Evolutionary conservation across 2,797 vertebrate species (phyloP).

Genomic region (Sebastes oblongus): DNA sequence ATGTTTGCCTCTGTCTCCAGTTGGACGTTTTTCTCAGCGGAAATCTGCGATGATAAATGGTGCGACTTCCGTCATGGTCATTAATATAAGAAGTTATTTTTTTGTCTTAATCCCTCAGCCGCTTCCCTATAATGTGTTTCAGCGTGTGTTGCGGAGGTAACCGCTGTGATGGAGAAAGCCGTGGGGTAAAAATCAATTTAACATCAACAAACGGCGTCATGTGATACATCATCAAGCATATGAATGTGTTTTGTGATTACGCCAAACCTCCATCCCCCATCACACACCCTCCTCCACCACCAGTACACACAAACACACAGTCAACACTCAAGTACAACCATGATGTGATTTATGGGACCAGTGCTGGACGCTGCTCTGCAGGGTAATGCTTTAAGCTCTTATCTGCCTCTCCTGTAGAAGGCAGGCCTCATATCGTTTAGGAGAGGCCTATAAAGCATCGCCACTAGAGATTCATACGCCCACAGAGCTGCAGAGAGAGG

Average conservation of each 20-base stretch:
- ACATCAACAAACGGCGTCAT: slow-evolving; percentile 43
- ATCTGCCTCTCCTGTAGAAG: slow-evolving; percentile 73
- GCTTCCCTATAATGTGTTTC: slow-evolving; percentile 39
- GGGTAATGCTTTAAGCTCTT: slow-evolving; percentile 80
- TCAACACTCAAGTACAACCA: slow-evolving; percentile 47
- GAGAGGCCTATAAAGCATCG: slow-evolving; percentile 53
- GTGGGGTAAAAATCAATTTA: slow-evolving; percentile 38
- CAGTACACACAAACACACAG: slow-evolving; percentile 42
- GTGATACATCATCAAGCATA: slow-evolving; percentile 39
- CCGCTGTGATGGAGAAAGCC: slow-evolving; percentile 64
- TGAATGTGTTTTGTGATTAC: slow-evolving; percentile 39
- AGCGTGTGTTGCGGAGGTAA: slow-evolving; percentile 23
- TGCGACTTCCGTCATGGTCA: not conserved
- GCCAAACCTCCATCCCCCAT: not conserved
- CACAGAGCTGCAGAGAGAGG: slow-evolving; percentile 39
- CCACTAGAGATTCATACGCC: slow-evolving; percentile 47
- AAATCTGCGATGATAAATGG: slow-evolving; percentile 27
- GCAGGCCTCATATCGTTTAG: slow-evolving; percentile 64
- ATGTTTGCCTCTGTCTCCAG: slow-evolving; percentile 20
- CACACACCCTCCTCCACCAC: not conserved
- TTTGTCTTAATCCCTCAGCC: slow-evolving; percentile 40
- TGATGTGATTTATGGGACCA: slow-evolving; percentile 78
- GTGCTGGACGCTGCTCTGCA: slow-evolving; percentile 62
- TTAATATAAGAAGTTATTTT: slow-evolving; percentile 27
- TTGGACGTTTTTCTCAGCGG: not conserved